Evolutionary conservation across 2,888 invertebrate genomes (phyloP).

Genomic region (Chelonus formosanus): DNA sequence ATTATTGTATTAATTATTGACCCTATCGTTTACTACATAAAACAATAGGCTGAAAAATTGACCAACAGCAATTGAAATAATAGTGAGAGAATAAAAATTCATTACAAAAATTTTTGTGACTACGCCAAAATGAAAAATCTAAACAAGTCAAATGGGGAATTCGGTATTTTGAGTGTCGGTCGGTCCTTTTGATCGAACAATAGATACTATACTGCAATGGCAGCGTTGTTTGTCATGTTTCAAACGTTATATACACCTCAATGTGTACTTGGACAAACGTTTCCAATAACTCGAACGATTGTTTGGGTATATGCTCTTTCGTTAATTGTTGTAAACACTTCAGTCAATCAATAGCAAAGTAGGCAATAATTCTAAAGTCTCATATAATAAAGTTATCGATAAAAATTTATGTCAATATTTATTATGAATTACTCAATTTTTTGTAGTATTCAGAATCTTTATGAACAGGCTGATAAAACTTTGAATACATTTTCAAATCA

Average conservation of each 20-base stretch:
- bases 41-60: too few species aligned
- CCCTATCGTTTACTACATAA: constrained; percentile 5
- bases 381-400: neutral
- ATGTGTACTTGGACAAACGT: constrained; percentile 5
- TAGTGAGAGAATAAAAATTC: neutral
- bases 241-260: neutral
- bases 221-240: constrained; percentile 1
- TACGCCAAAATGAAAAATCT: neutral
- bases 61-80: neutral
- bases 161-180: neutral
- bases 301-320: constrained; percentile 10
- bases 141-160: constrained; percentile 3
- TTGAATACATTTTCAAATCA: too few species aligned
- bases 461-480: too few species aligned
- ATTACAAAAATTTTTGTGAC: neutral
- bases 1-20: too few species aligned
- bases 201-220: neutral
- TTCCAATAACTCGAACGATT: constrained; percentile 13
- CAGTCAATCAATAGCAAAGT: neutral
- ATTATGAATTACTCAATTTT: too few species aligned
- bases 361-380: neutral
- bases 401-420: too few species aligned
- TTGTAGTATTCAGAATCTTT: too few species aligned
- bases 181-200: constrained; percentile 3
- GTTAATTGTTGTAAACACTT: constrained; percentile 6